These are phyloP conservation scores for Odontomyia ornata DNA, from an alignment of 2,888 invertebrate species.

Conservation along the genomic window DNA sequence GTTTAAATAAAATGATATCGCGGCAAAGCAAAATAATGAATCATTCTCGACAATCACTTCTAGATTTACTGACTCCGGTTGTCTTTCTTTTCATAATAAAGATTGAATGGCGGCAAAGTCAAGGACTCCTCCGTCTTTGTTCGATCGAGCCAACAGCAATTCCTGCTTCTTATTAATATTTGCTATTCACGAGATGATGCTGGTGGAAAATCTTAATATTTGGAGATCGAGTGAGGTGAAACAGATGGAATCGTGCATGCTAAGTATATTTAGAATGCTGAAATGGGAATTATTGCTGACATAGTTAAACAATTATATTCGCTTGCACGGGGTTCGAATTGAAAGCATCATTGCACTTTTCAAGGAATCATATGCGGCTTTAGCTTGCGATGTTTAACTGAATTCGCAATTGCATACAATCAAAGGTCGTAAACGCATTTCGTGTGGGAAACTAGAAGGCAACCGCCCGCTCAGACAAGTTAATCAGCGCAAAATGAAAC, in stretches of 20 bases:
- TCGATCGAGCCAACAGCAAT: not conserved
- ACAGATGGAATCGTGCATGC: not conserved
- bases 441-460: not conserved
- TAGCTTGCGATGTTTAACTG: no score
- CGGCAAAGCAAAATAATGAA: not conserved
- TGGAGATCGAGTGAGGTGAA: not conserved
- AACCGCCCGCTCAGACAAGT: not conserved
- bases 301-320: no score
- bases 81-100: not conserved
- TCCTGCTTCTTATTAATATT: not conserved
- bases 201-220: not conserved
- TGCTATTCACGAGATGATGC: not conserved
- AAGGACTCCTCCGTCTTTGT: conserved; percentile 22
- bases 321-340: no score
- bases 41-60: not conserved
- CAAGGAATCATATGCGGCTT: no score
- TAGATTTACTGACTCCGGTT: not conserved
- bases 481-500: not conserved
- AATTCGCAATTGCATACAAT: not conserved
- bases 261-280: not conserved
- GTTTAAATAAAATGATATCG: no score
- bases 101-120: not conserved
- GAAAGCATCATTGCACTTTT: no score
- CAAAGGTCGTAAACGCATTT: not conserved
- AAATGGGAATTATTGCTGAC: not conserved